These are phyloP conservation scores for Lucilia sericata DNA, from an alignment of 1,140 invertebrate species.

Conservation along the genomic window DNA sequence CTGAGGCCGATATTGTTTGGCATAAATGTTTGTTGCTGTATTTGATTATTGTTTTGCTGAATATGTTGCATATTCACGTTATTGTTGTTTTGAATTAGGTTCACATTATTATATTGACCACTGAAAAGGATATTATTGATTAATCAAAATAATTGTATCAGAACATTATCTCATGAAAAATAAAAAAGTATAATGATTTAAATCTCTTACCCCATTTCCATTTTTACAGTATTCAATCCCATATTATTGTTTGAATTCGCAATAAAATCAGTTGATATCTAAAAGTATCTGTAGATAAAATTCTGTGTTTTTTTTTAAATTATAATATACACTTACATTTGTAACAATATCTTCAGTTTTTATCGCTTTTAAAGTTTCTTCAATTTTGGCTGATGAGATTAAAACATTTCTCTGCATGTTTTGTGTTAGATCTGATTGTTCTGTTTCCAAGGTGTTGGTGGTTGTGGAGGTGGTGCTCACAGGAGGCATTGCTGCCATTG, in stretches of 20 bases:
- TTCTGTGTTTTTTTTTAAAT: background rate
- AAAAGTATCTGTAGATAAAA: background rate
- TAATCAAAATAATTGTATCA: background rate
- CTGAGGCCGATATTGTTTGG: background rate
- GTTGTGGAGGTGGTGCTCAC: too few species aligned
- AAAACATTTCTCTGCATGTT: background rate
- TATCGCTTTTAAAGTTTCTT: constrained; percentile 6
- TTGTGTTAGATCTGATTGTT: background rate
- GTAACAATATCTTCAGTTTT: constrained; percentile 7
- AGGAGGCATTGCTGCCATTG: background rate
- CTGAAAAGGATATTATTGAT: background rate
- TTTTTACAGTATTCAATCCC: constrained; percentile 6
- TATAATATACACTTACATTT: background rate
- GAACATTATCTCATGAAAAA: background rate
- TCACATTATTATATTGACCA: constrained; percentile 26
- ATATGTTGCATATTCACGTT: constrained; percentile 27
- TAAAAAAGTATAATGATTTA: background rate
- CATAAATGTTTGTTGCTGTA: background rate
- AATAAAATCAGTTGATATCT: background rate
- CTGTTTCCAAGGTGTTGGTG: background rate
- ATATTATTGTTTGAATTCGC: background rate
- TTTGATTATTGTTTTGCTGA: background rate
- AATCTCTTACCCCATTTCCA: constrained; percentile 24
- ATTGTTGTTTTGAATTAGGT: constrained; percentile 25
- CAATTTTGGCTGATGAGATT: background rate